Evolutionary conservation across 1,140 invertebrate species (phyloP).

Genomic region (Drosophila tristis): DNA sequence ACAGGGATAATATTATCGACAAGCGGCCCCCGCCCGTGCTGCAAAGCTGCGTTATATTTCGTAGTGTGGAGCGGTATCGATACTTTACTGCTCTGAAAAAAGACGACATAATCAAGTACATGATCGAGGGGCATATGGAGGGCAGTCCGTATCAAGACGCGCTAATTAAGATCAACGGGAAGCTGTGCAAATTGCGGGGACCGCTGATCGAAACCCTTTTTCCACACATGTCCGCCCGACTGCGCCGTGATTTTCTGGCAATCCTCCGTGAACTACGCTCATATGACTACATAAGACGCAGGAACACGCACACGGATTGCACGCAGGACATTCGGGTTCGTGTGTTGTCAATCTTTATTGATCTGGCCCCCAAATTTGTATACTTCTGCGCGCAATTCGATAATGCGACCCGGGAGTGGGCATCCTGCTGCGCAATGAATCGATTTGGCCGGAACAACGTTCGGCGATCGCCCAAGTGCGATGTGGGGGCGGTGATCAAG

Average conservation of each 20-base stretch:
- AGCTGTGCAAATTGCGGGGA: slow-evolving; percentile 37
- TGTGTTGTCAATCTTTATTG: slow-evolving; percentile 40
- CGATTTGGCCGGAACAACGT: background rate
- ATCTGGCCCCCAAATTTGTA: slow-evolving; percentile 23
- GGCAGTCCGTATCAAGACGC: slow-evolving; percentile 46
- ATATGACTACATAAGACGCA: slow-evolving; percentile 30
- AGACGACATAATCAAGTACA: slow-evolving; percentile 32
- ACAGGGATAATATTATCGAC: background rate
- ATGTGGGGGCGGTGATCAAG: slow-evolving; percentile 19
- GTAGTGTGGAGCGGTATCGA: slow-evolving; percentile 25
- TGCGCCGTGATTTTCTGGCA: slow-evolving; percentile 32
- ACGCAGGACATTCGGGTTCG: slow-evolving; percentile 41
- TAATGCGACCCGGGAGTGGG: slow-evolving; percentile 40
- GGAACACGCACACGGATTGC: background rate
- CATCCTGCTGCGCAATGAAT: slow-evolving; percentile 17
- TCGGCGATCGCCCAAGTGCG: slow-evolving; percentile 4
- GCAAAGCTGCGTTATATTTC: slow-evolving; percentile 28
- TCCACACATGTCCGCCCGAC: slow-evolving; percentile 11
- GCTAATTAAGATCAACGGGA: slow-evolving; percentile 21
- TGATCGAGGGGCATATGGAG: slow-evolving; percentile 33
- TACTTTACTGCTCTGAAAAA: slow-evolving; percentile 30
- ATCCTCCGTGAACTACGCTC: slow-evolving; percentile 35
- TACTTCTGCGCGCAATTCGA: slow-evolving; percentile 35
- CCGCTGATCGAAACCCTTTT: slow-evolving; percentile 42
- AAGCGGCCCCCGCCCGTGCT: no score